These are phyloP conservation scores for Casuarius casuarius DNA, from an alignment of 2,113 vertebrate species.

Conservation along the genomic window DNA sequence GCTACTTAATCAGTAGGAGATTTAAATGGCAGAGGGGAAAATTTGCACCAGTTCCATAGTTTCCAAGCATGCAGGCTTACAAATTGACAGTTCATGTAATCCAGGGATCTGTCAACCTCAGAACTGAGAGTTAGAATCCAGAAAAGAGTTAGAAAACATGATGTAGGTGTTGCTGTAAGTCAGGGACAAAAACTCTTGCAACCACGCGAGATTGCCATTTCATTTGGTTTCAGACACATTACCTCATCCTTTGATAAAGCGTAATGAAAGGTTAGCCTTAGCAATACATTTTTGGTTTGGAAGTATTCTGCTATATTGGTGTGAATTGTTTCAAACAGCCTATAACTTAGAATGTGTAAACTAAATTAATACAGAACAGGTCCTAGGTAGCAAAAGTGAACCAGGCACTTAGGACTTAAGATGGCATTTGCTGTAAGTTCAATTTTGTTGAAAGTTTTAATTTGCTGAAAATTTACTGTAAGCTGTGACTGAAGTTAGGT, in stretches of 20 bases:
- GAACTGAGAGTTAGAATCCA: neutral
- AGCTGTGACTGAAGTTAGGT: rapidly evolving
- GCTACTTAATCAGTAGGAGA: too few relatives aligned
- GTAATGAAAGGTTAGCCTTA: neutral
- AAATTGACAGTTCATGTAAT: rapidly evolving
- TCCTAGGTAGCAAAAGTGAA: neutral
- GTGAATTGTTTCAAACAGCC: neutral
- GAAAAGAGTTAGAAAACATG: neutral
- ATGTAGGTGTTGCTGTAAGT: too few relatives aligned
- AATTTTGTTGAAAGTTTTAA: too few relatives aligned
- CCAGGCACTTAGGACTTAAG: neutral
- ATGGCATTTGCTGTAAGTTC: neutral
- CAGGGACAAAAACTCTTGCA: neutral
- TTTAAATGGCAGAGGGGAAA: neutral
- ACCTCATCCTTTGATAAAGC: neutral
- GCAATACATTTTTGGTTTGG: neutral
- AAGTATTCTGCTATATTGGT: neutral
- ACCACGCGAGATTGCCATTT: neutral
- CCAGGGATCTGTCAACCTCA: neutral
- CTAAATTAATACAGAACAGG: neutral
- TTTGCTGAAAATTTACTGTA: neutral
- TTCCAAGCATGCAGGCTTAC: neutral
- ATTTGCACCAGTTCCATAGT: neutral
- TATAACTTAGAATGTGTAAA: neutral
- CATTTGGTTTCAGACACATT: neutral